phyloP scores from a whole-genome alignment of 2,113 vertebrate species.

The Otis tarda region DNA sequence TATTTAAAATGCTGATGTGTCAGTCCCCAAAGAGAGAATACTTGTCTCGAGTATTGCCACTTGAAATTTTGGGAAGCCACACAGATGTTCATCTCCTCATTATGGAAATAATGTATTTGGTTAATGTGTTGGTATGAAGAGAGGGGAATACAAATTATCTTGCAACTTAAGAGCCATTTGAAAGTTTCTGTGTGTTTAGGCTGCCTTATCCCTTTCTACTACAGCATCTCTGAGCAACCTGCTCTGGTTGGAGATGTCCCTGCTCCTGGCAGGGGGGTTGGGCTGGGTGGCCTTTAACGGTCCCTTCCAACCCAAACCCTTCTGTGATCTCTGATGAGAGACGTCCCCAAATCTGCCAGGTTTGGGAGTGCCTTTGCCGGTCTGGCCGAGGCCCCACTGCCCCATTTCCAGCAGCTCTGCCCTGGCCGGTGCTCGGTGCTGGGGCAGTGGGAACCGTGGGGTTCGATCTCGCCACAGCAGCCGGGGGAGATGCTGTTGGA shows the following conservation, averaged over 20 bases:
- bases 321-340: too few species aligned
- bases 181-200: neutral
- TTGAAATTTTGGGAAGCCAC: conserved; percentile 69
- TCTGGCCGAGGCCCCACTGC: neutral
- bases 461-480: fast-evolving
- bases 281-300: too few species aligned
- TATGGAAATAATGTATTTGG: conserved; percentile 68
- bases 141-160: conserved; percentile 65
- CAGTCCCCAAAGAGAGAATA: conserved; percentile 47
- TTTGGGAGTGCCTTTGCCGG: neutral
- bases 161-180: conserved; percentile 38
- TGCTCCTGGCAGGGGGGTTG: too few species aligned
- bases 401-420: neutral
- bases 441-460: fast-evolving
- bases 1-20: conserved; percentile 52
- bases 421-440: fast-evolving
- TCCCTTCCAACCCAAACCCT: too few species aligned
- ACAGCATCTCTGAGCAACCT: neutral
- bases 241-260: too few species aligned
- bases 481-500: fast-evolving
- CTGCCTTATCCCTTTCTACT: neutral
- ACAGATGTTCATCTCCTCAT: conserved; percentile 70
- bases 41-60: conserved; percentile 64
- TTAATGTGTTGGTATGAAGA: conserved; percentile 58
- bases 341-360: neutral